phyloP scores from a whole-genome alignment of 2,888 invertebrate species.

The Metalampra italica region DNA sequence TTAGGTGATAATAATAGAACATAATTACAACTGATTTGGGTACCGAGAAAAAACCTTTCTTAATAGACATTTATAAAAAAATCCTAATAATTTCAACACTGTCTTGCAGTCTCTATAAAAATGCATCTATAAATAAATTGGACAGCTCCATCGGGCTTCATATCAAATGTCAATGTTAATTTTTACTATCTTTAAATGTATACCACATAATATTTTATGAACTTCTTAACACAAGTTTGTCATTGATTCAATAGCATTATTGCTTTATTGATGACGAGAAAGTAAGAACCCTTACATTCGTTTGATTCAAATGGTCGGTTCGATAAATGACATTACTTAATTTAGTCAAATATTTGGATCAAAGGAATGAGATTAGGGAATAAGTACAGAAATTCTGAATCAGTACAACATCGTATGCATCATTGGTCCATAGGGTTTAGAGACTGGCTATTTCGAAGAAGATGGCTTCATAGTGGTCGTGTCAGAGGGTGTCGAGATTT shows the following conservation, averaged over 20 bases:
- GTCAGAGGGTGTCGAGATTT: slow-evolving; percentile 81
- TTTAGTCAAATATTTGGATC: neutral
- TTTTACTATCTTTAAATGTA: neutral
- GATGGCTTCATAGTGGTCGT: slow-evolving; percentile 79
- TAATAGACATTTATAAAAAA: neutral
- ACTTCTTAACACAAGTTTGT: neutral
- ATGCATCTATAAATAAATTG: slow-evolving; percentile 27
- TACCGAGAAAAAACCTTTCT: neutral
- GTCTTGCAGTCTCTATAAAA: slow-evolving; percentile 30
- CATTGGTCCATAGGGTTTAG: slow-evolving; percentile 72
- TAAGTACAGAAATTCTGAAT: slow-evolving; percentile 7
- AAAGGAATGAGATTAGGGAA: too few relatives aligned
- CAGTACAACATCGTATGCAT: slow-evolving; percentile 52
- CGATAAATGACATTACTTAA: neutral
- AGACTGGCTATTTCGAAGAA: slow-evolving; percentile 81
- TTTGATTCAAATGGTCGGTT: neutral
- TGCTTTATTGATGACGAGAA: neutral
- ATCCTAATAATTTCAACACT: slow-evolving; percentile 24
- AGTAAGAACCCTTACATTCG: neutral
- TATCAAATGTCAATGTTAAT: neutral
- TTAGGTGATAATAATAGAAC: neutral
- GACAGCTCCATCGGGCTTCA: slow-evolving; percentile 49
- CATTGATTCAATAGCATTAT: neutral
- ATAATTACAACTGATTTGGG: neutral
- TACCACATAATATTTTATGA: neutral